phyloP scores from a whole-genome alignment of 1,140 invertebrate genomes.

The Pemphigus obesinymphae region DNA sequence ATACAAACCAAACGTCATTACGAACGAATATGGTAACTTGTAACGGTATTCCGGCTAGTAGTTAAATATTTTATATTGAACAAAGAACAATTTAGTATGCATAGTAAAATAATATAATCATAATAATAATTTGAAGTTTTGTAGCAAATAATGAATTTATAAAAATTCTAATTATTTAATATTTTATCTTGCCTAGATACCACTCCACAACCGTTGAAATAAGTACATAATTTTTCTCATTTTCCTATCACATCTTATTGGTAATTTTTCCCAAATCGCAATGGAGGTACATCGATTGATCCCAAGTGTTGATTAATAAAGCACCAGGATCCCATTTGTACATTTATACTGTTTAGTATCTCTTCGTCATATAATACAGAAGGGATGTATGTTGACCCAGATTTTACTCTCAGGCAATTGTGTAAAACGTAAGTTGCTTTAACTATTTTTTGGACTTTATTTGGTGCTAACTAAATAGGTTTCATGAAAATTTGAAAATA shows the following conservation, averaged over 20 bases:
- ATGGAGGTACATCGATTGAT: background rate
- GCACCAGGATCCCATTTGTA: background rate
- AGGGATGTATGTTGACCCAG: background rate
- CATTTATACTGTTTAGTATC: background rate
- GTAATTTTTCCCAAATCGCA: background rate
- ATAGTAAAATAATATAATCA: background rate
- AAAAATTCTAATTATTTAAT: background rate
- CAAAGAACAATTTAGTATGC: too few species aligned
- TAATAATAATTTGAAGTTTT: background rate
- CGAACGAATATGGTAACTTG: too few species aligned
- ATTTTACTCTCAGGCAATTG: slow-evolving; percentile 41
- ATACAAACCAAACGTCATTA: too few species aligned
- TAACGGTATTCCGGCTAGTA: too few species aligned
- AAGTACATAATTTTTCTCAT: background rate
- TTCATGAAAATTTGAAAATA: slow-evolving; percentile 49
- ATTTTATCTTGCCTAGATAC: background rate
- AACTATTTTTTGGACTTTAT: slow-evolving; percentile 48
- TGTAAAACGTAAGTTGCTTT: slow-evolving; percentile 47
- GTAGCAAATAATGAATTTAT: background rate
- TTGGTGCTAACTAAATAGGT: slow-evolving; percentile 48
- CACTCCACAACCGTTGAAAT: background rate
- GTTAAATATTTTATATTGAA: too few species aligned
- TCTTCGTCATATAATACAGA: background rate
- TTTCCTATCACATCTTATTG: background rate
- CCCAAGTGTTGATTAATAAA: background rate